phyloP scores from a whole-genome alignment of 2,113 vertebrate genomes.

The Ia io region DNA sequence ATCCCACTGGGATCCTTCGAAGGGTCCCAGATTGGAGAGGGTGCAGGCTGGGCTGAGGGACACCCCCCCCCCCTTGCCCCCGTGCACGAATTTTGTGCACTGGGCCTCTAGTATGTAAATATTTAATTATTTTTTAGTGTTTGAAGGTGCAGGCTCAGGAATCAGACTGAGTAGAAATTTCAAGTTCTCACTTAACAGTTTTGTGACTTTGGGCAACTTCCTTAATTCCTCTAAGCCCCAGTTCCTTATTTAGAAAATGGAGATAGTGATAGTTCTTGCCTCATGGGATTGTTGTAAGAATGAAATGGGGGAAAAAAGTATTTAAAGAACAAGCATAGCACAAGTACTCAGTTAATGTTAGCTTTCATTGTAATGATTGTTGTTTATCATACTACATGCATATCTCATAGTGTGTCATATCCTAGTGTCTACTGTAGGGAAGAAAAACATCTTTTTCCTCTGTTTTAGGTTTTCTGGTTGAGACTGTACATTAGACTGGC shows the following conservation, averaged over 20 bases:
- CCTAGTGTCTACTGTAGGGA: neutral
- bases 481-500: neutral
- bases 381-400: neutral
- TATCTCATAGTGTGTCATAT: neutral
- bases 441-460: neutral
- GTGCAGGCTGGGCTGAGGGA: no score
- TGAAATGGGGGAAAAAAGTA: neutral
- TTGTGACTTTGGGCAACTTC: neutral
- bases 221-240: constrained; percentile 34
- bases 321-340: neutral
- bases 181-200: neutral
- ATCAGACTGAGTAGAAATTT: neutral
- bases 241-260: neutral
- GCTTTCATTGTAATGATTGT: neutral
- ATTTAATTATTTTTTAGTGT: neutral
- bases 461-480: neutral
- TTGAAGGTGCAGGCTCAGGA: neutral
- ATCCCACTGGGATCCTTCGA: no score
- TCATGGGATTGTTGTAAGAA: neutral
- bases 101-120: no score
- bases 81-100: no score
- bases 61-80: no score
- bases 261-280: neutral
- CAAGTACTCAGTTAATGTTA: neutral
- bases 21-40: no score